Conservation (phyloP, 2,888 invertebrate species). For the Drosophila subsilvestris region DNA sequence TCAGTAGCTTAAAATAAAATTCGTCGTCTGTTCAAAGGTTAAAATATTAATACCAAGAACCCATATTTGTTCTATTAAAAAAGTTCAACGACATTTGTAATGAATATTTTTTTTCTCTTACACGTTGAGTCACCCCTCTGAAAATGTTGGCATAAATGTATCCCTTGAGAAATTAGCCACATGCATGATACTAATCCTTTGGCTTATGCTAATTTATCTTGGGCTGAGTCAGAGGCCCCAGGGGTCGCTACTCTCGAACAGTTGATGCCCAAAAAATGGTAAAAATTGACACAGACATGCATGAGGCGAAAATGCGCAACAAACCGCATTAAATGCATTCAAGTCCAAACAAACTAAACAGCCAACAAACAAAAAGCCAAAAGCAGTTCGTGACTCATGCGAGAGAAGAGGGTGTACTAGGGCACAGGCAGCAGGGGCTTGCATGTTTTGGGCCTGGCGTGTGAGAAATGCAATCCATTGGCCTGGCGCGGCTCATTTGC, state of each 20-base stretch:
- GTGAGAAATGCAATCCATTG: constrained; percentile 50
- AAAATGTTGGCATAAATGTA: constrained; percentile 1
- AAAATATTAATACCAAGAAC: no score
- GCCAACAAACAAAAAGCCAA: constrained; percentile 31
- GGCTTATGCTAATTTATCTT: constrained; percentile 62
- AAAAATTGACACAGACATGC: constrained; percentile 48
- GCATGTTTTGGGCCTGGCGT: constrained; percentile 38
- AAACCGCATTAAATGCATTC: constrained; percentile 30
- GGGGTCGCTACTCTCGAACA: constrained; percentile 26
- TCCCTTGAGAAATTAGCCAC: constrained; percentile 17
- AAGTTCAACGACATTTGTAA: not conserved
- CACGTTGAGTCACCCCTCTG: constrained; percentile 2
- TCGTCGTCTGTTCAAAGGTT: no score
- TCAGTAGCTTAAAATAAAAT: no score
- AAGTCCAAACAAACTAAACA: constrained; percentile 39
- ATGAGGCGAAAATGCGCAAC: constrained; percentile 25
- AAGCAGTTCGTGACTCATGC: constrained; percentile 43
- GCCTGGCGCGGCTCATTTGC: constrained; percentile 64
- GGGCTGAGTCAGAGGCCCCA: constrained; percentile 52
- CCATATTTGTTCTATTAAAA: not conserved
- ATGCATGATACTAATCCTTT: constrained; percentile 59
- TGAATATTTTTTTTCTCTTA: not conserved
- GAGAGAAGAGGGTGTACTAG: not conserved
- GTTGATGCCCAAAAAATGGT: constrained; percentile 50
- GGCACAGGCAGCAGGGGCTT: constrained; percentile 15